Base-by-base conservation (phyloP, 2,888 invertebrate genomes). In the Gastrophysa polygoni region DNA sequence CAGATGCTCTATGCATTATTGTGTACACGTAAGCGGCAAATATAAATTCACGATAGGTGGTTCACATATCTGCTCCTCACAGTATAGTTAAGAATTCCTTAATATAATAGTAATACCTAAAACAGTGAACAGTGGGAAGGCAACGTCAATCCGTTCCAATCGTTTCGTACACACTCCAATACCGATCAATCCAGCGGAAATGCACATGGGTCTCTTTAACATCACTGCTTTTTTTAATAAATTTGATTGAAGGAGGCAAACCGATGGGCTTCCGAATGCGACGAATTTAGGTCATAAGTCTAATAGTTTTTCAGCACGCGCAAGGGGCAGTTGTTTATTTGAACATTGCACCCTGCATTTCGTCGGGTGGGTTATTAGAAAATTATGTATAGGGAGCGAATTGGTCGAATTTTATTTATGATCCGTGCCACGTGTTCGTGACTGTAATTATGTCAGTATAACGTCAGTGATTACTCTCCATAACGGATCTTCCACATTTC, bases 111-210 rank as follows among this genome's bases (percentile, higher is more conserved):
- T n/a, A n/a, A n/a, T n/a, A n/a, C n/a, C n/a, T n/a, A n/a, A n/a
- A n/a, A n/a, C n/a, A n/a, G n/a, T n/a, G n/a, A n/a, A n/a, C n/a
- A n/a, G n/a, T n/a, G n/a, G n/a, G n/a, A n/a, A n/a, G n/a, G n/a
- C n/a, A n/a, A n/a, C n/a, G n/a, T n/a, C n/a, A n/a, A n/a, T n/a
- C n/a, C n/a, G n/a, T n/a, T n/a, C n/a, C n/a, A n/a, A n/a, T n/a
- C n/a, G n/a, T n/a, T n/a, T n/a, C 72, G 72, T 72, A 54, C 43
- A 8, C 38, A 38, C 38, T 38, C 14, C 38, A 38, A 38, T 38
- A n/a, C 14, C 3, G 14, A 38, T 54, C 54, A 43, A 54, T 54
- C 21, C 43, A 44, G 50, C 57, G 54, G 49, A 62, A 62, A 58
- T 55, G 62, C 62, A 62, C 62, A 58, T 62, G 62, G 58, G 47